A percentile compares a stretch with the other conserved stretches of the same genome.
Conservation (phyloP, 2,888 invertebrate genomes). For the Torymus aiolomorphi region DNA sequence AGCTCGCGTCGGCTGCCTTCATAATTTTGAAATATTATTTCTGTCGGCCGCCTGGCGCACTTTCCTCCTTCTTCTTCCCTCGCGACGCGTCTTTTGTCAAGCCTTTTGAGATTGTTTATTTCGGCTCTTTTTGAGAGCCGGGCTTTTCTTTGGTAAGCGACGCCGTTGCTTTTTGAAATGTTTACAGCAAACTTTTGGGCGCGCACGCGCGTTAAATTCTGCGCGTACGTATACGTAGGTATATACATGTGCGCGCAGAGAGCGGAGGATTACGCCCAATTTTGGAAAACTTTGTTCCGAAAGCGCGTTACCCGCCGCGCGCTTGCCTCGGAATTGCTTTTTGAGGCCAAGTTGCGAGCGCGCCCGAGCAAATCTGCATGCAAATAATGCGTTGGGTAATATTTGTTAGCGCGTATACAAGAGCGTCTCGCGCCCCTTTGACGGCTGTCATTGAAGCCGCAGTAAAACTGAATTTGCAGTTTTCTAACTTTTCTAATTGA, state of each 20-base stretch:
- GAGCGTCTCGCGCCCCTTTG: background rate
- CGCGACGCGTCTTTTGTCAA: background rate
- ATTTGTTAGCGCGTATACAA: background rate
- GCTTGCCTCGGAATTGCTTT: background rate
- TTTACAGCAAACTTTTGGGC: too few species aligned
- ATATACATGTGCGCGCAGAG: too few species aligned
- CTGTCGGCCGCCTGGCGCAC: background rate
- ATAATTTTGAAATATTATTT: conserved; percentile 51
- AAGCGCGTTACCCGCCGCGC: too few species aligned
- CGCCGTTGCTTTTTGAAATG: too few species aligned
- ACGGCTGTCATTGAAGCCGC: too few species aligned
- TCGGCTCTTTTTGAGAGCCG: background rate
- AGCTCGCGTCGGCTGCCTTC: background rate
- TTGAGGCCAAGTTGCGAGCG: background rate
- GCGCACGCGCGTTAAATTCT: too few species aligned
- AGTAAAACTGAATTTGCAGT: too few species aligned
- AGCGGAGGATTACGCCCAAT: too few species aligned
- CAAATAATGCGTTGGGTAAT: background rate
- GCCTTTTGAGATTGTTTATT: background rate
- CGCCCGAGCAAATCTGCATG: background rate
- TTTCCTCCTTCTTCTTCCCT: background rate
- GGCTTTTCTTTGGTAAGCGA: background rate
- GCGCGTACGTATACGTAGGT: too few species aligned
- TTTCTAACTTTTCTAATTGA: too few species aligned
- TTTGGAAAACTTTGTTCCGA: too few species aligned